A percentile compares a stretch with the other conserved stretches of the same genome.
These are phyloP conservation scores for Sarcophaga carnaria DNA, from an alignment of 2,888 invertebrate species.

Conservation along the genomic window DNA sequence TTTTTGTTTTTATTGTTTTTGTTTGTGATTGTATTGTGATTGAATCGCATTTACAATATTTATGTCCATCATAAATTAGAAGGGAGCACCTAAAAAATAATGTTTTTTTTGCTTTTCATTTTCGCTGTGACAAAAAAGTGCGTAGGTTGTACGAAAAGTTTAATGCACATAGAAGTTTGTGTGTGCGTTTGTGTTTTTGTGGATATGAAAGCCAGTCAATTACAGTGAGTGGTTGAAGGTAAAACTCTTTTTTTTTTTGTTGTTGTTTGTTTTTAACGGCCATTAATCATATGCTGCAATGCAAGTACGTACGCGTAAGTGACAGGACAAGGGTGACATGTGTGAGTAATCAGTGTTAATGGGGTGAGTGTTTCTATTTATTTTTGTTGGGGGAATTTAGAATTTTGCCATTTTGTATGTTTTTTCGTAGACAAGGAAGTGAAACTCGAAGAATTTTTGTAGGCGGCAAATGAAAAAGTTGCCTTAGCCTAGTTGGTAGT, in stretches of 20 bases:
- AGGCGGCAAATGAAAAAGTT: too few relatives aligned
- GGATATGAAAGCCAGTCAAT: not conserved
- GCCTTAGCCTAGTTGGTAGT: too few relatives aligned
- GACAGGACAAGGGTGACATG: conserved; percentile 40
- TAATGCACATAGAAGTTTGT: not conserved
- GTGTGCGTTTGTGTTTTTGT: not conserved
- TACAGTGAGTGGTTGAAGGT: conserved; percentile 21
- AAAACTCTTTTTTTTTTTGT: conserved; percentile 6
- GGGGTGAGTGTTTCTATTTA: too few relatives aligned
- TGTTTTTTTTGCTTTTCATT: not conserved
- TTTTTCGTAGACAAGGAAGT: too few relatives aligned
- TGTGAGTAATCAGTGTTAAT: not conserved
- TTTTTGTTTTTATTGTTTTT: conserved; percentile 2
- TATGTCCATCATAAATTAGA: conserved; percentile 69
- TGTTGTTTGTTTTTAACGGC: not conserved
- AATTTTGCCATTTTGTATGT: too few relatives aligned
- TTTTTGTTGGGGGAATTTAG: too few relatives aligned
- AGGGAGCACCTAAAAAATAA: conserved; percentile 59
- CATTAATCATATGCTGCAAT: conserved; percentile 26
- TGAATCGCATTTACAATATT: conserved; percentile 55
- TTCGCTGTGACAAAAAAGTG: conserved; percentile 43
- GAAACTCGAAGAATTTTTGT: too few relatives aligned
- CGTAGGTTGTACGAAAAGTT: conserved; percentile 49
- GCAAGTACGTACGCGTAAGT: not conserved
- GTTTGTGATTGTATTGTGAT: conserved; percentile 39